phyloP scores from a whole-genome alignment of 1,140 invertebrate species.

The Caenorhabditis tropicalis region DNA sequence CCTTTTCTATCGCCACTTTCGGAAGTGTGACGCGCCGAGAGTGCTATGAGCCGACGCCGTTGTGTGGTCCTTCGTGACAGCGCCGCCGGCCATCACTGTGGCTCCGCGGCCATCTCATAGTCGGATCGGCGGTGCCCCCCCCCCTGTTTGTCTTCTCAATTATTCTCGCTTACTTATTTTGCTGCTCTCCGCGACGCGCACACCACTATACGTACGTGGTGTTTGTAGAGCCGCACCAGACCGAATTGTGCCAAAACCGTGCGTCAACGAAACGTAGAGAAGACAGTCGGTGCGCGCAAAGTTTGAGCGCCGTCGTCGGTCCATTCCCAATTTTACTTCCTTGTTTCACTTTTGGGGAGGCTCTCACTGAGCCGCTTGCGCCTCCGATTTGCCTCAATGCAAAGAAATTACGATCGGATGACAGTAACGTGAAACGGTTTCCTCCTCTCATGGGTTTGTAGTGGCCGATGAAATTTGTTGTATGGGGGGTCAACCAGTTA shows the following conservation, averaged over 20 bases:
- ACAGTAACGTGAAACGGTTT: constrained; percentile 42
- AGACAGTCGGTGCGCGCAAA: background rate
- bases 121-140: background rate
- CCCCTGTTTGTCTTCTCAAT: constrained; percentile 36
- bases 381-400: constrained; percentile 18
- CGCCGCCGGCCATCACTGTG: constrained; percentile 31
- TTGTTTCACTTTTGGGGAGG: constrained; percentile 24
- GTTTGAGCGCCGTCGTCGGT: constrained; percentile 5
- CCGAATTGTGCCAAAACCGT: constrained; percentile 34
- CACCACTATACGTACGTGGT: constrained; percentile 42
- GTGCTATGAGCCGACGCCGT: background rate
- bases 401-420: constrained; percentile 33
- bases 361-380: constrained; percentile 31
- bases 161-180: constrained; percentile 39
- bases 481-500: constrained; percentile 30
- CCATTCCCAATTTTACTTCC: constrained; percentile 20
- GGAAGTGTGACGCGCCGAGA: background rate
- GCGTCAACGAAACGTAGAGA: constrained; percentile 35
- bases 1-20: background rate
- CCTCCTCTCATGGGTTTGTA: background rate
- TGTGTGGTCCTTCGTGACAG: constrained; percentile 38
- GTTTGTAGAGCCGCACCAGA: constrained; percentile 27
- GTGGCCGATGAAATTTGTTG: background rate
- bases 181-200: constrained; percentile 18
- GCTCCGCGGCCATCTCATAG: constrained; percentile 10